These are phyloP conservation scores for Brevipalpus yothersi DNA, from an alignment of 1,140 invertebrate genomes.

Conservation along the genomic window DNA sequence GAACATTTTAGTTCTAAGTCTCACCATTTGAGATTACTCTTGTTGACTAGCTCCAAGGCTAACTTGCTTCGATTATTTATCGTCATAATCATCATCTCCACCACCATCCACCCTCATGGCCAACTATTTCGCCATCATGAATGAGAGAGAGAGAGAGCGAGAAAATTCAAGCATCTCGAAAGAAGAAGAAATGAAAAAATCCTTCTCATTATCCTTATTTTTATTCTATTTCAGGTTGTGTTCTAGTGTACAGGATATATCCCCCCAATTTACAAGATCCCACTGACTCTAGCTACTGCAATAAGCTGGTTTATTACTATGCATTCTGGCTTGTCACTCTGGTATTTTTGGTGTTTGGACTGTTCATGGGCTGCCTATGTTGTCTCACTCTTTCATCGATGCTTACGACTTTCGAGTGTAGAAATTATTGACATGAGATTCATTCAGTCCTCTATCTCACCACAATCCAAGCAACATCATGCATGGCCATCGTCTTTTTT, in stretches of 20 bases:
- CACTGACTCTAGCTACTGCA: slow-evolving; percentile 38
- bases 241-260: slow-evolving; percentile 47
- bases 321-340: slow-evolving; percentile 38
- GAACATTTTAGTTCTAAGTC: too few relatives aligned
- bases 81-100: too few relatives aligned
- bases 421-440: too few relatives aligned
- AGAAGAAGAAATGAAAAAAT: background rate
- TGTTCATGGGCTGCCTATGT: slow-evolving; percentile 28
- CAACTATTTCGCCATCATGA: too few relatives aligned
- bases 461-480: too few relatives aligned
- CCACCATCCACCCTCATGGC: too few relatives aligned
- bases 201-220: background rate
- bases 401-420: background rate
- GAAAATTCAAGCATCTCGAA: background rate
- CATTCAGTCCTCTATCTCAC: too few relatives aligned
- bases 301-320: slow-evolving; percentile 47
- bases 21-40: too few relatives aligned
- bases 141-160: too few relatives aligned
- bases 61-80: too few relatives aligned
- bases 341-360: slow-evolving; percentile 29
- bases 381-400: slow-evolving; percentile 28
- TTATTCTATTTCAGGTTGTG: slow-evolving; percentile 23
- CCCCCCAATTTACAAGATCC: slow-evolving; percentile 43
- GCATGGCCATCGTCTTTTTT: too few relatives aligned
- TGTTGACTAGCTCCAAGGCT: too few relatives aligned